These are phyloP conservation scores for Dromiciops gliroides DNA, from an alignment of 2,113 vertebrate species.

Conservation along the genomic window DNA sequence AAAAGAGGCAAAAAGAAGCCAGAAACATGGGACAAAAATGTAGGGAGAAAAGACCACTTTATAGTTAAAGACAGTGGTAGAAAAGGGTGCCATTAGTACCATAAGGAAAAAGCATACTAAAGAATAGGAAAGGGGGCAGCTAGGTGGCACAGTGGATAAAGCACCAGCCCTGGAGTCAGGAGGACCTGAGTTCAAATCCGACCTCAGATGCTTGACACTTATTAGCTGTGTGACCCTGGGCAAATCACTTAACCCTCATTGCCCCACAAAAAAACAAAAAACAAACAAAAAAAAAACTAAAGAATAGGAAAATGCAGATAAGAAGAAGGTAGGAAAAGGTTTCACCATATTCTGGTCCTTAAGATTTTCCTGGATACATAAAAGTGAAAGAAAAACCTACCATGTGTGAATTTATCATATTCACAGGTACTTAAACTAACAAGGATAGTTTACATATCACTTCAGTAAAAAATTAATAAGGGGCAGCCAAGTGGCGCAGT, in stretches of 20 bases:
- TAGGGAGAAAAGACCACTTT: not conserved
- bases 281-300: constrained; percentile 3
- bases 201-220: too few species aligned
- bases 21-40: constrained; percentile 6
- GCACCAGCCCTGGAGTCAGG: too few species aligned
- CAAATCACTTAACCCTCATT: too few species aligned
- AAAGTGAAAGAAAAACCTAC: constrained; percentile 46
- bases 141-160: too few species aligned
- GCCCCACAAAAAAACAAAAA: too few species aligned
- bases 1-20: not conserved
- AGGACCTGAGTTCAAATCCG: too few species aligned
- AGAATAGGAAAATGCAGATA: not conserved
- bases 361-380: constrained; percentile 40
- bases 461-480: constrained; percentile 30
- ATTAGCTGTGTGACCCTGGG: too few species aligned
- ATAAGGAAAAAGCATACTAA: constrained; percentile 11
- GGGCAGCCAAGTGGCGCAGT: too few species aligned
- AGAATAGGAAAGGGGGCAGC: not conserved
- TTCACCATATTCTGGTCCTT: not conserved
- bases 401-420: not conserved
- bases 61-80: not conserved
- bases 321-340: constrained; percentile 8
- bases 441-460: constrained; percentile 41
- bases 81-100: not conserved
- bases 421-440: constrained; percentile 45